A percentile compares a stretch with the other conserved stretches of the same genome.
Evolutionary conservation across 2,797 vertebrate species (phyloP).

Genomic region (Channa striata): DNA sequence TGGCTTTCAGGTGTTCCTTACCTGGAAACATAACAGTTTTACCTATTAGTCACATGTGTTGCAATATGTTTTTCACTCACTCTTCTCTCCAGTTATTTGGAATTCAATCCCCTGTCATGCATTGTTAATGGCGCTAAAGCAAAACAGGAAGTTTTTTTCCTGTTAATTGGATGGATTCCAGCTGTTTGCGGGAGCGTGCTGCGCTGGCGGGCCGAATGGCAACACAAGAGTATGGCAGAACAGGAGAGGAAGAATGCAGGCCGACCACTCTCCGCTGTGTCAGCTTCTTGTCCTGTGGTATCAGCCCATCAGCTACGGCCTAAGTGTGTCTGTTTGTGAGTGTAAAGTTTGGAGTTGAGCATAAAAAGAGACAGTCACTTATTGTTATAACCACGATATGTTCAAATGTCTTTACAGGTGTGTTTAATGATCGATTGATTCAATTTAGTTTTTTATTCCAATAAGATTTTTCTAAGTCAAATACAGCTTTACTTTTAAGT

Average conservation of each 20-base stretch:
- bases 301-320: constrained; percentile 49
- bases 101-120: constrained; percentile 24
- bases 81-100: constrained; percentile 26
- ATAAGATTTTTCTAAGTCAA: no score
- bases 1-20: constrained; percentile 18
- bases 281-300: constrained; percentile 62
- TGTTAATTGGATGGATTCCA: constrained; percentile 68
- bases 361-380: neutral
- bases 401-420: constrained; percentile 3
- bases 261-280: constrained; percentile 68
- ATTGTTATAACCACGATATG: constrained; percentile 12
- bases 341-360: constrained; percentile 12
- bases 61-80: neutral
- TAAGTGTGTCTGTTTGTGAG: constrained; percentile 6
- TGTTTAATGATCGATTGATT: constrained; percentile 19
- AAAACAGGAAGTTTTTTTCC: constrained; percentile 69
- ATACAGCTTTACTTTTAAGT: constrained; percentile 1
- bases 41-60: constrained; percentile 44
- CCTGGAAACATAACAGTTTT: constrained; percentile 50
- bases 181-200: constrained; percentile 61
- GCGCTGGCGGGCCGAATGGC: constrained; percentile 50
- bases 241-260: constrained; percentile 70
- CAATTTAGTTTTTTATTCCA: no score
- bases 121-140: constrained; percentile 39
- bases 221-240: constrained; percentile 50